Percentiles rank a stretch among this genome's conserved stretches.
Conservation (phyloP, 1,140 invertebrate species). For the Monochamus saltuarius region DNA sequence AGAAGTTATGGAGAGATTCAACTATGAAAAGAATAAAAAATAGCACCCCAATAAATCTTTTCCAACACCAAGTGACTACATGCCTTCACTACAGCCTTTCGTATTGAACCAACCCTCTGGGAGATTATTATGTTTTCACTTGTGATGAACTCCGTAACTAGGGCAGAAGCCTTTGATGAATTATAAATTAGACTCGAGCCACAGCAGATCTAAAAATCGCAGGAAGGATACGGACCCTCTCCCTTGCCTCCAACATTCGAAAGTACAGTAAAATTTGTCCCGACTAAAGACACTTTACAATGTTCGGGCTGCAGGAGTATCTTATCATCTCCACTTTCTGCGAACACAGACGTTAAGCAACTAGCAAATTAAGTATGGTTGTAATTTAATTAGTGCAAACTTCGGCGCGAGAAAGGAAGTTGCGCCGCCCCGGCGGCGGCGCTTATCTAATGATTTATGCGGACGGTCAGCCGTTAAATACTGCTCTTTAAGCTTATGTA, state of each 20-base stretch:
- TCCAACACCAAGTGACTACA: too few relatives aligned
- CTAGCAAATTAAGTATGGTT: constrained; percentile 33
- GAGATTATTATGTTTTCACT: too few relatives aligned
- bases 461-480: constrained; percentile 39
- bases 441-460: constrained; percentile 42
- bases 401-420: constrained; percentile 27
- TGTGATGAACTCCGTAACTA: too few relatives aligned
- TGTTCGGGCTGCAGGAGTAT: neutral
- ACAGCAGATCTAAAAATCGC: too few relatives aligned
- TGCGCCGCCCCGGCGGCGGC: constrained; percentile 4
- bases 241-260: neutral
- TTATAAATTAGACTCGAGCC: too few relatives aligned
- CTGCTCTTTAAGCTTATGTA: constrained; percentile 36
- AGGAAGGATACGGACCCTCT: neutral
- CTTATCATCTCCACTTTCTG: constrained; percentile 1
- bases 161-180: too few relatives aligned
- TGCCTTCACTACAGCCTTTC: too few relatives aligned
- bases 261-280: neutral
- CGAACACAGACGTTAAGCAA: neutral
- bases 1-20: too few relatives aligned
- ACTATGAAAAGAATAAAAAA: too few relatives aligned
- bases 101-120: too few relatives aligned
- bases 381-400: constrained; percentile 38
- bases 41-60: too few relatives aligned
- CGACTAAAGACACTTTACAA: too few relatives aligned